phyloP scores from a whole-genome alignment of 2,888 invertebrate species.

The Volucella inanis region DNA sequence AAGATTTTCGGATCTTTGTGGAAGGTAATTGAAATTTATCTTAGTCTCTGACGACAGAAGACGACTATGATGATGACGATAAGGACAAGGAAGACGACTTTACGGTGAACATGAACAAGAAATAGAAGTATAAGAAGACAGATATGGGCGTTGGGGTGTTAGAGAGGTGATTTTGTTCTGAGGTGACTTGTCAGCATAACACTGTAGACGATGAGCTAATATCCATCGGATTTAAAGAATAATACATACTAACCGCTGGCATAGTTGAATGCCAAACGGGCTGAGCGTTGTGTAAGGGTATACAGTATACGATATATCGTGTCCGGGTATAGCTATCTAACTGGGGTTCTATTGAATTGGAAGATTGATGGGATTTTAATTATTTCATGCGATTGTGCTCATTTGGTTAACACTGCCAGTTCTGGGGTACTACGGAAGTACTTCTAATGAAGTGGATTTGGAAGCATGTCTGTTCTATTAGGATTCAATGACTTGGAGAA shows the following conservation, averaged over 20 bases:
- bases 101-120: slow-evolving; percentile 23
- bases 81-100: slow-evolving; percentile 29
- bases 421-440: slow-evolving; percentile 7
- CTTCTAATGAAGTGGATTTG: slow-evolving; percentile 47
- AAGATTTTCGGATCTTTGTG: slow-evolving; percentile 69
- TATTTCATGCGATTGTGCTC: slow-evolving; percentile 63
- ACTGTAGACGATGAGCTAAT: slow-evolving; percentile 45
- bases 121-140: slow-evolving; percentile 48
- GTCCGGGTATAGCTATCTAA: slow-evolving; percentile 4
- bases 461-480: not conserved
- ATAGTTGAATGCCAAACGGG: slow-evolving; percentile 29
- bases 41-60: slow-evolving; percentile 59
- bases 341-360: slow-evolving; percentile 32
- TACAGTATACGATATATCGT: too few relatives aligned
- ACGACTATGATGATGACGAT: slow-evolving; percentile 25
- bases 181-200: slow-evolving; percentile 48
- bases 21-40: slow-evolving; percentile 74
- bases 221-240: slow-evolving; percentile 66
- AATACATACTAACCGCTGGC: slow-evolving; percentile 52
- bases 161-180: slow-evolving; percentile 35
- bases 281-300: not conserved
- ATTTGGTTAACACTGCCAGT: slow-evolving; percentile 31
- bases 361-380: slow-evolving; percentile 72
- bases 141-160: slow-evolving; percentile 35
- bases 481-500: slow-evolving; percentile 32